These are phyloP conservation scores for Pomacea maculata DNA, from an alignment of 1,140 invertebrate genomes.

Conservation along the genomic window DNA sequence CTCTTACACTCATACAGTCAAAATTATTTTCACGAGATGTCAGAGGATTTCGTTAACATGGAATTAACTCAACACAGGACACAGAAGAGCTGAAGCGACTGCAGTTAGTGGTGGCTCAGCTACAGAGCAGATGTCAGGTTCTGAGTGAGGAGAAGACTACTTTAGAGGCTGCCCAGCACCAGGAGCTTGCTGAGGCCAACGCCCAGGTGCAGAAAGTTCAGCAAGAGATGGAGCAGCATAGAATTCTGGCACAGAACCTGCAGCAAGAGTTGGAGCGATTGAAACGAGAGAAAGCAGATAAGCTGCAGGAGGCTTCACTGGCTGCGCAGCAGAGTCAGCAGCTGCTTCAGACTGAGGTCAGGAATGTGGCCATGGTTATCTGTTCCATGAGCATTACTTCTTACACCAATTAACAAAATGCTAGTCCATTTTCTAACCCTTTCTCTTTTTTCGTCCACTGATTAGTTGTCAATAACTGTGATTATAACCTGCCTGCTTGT, in stretches of 20 bases:
- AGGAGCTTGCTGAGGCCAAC: slow-evolving; percentile 16
- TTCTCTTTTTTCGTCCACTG: too few relatives aligned
- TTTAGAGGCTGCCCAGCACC: slow-evolving; percentile 13
- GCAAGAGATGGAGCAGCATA: slow-evolving; percentile 23
- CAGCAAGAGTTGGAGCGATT: slow-evolving; percentile 21
- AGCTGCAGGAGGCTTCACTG: slow-evolving; percentile 8
- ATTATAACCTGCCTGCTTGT: too few relatives aligned
- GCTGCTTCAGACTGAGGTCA: slow-evolving; percentile 13
- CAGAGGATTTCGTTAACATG: too few relatives aligned
- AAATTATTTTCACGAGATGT: too few relatives aligned
- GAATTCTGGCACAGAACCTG: slow-evolving; percentile 5
- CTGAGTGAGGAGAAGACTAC: background rate
- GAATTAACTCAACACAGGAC: slow-evolving; percentile 39
- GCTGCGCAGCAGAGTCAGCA: slow-evolving; percentile 16
- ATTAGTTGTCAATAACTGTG: too few relatives aligned
- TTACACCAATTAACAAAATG: too few relatives aligned
- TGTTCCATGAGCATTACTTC: too few relatives aligned
- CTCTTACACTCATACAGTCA: too few relatives aligned
- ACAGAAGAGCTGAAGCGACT: slow-evolving; percentile 69
- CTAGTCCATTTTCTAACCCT: too few relatives aligned
- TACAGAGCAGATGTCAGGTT: slow-evolving; percentile 10
- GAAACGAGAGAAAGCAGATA: slow-evolving; percentile 12
- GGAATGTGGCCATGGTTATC: background rate
- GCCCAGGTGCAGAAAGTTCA: slow-evolving; percentile 16
- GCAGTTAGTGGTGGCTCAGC: slow-evolving; percentile 29